Percentiles rank a stretch among this genome's conserved stretches.
Evolutionary conservation across 1,140 invertebrate genomes (phyloP).

Genomic region (Pogonomyrmex californicus): DNA sequence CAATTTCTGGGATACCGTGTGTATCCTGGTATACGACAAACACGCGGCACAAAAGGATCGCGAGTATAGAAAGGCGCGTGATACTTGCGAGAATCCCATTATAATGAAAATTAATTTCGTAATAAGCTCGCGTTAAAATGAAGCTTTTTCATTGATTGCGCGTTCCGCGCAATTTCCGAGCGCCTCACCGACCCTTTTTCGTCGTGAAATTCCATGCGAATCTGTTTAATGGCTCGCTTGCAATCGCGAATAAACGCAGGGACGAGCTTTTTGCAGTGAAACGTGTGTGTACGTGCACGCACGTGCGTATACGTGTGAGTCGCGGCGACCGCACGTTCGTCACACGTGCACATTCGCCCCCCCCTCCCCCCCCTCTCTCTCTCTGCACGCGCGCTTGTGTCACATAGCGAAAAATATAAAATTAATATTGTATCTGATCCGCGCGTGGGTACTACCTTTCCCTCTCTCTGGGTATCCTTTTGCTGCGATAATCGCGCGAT

Average conservation of each 20-base stretch:
- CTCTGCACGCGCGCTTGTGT: slow-evolving; percentile 16
- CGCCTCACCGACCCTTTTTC: slow-evolving; percentile 37
- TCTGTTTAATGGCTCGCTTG: slow-evolving; percentile 61
- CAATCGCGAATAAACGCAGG: slow-evolving; percentile 60
- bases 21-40: neutral
- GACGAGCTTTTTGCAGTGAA: slow-evolving; percentile 61
- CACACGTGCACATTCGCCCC: slow-evolving; percentile 7
- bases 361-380: neutral
- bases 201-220: slow-evolving; percentile 55
- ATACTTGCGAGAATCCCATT: slow-evolving; percentile 32
- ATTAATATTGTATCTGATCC: slow-evolving; percentile 74
- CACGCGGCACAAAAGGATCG: neutral
- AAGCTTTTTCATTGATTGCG: slow-evolving; percentile 61
- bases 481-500: slow-evolving; percentile 69
- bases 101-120: slow-evolving; percentile 62
- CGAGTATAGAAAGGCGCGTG: neutral
- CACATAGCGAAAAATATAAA: slow-evolving; percentile 67
- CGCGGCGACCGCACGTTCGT: slow-evolving; percentile 9
- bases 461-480: slow-evolving; percentile 60
- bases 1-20: neutral
- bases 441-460: neutral
- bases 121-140: slow-evolving; percentile 61
- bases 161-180: slow-evolving; percentile 52
- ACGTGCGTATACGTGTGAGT: neutral
- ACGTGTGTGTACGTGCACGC: slow-evolving; percentile 42